These are phyloP conservation scores for Dasypus novemcinctus DNA, from an alignment of 2,113 vertebrate genomes.

Conservation along the genomic window DNA sequence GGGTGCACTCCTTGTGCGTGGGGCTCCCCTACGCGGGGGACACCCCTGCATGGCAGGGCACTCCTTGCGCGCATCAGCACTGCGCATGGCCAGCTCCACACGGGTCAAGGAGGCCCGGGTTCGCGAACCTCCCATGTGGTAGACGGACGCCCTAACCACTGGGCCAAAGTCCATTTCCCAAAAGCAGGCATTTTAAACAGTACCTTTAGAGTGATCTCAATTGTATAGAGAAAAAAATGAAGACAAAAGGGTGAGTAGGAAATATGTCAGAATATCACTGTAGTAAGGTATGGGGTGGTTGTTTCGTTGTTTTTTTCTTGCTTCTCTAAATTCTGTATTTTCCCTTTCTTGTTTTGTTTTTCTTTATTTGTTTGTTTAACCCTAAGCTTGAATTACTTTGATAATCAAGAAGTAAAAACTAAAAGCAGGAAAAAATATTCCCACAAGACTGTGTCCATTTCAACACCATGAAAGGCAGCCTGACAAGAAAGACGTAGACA, in stretches of 20 bases:
- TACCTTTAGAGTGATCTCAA: neutral
- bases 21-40: too few relatives aligned
- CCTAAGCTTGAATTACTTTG: neutral
- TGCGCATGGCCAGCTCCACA: too few relatives aligned
- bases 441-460: neutral
- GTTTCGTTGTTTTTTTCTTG: neutral
- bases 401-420: neutral
- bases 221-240: neutral
- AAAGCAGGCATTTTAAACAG: neutral
- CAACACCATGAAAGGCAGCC: neutral
- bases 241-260: neutral
- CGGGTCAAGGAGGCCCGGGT: too few relatives aligned
- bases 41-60: too few relatives aligned
- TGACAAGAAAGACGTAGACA: neutral
- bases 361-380: neutral
- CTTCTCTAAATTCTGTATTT: neutral
- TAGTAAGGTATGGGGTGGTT: neutral
- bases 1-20: too few relatives aligned
- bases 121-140: too few relatives aligned
- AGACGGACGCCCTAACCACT: too few relatives aligned
- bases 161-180: too few relatives aligned
- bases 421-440: neutral
- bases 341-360: too few relatives aligned
- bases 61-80: too few relatives aligned
- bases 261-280: neutral